Percentiles rank a stretch among this genome's conserved stretches.
These are phyloP conservation scores for Turnix velox DNA, from an alignment of 2,113 vertebrate species.

Conservation along the genomic window DNA sequence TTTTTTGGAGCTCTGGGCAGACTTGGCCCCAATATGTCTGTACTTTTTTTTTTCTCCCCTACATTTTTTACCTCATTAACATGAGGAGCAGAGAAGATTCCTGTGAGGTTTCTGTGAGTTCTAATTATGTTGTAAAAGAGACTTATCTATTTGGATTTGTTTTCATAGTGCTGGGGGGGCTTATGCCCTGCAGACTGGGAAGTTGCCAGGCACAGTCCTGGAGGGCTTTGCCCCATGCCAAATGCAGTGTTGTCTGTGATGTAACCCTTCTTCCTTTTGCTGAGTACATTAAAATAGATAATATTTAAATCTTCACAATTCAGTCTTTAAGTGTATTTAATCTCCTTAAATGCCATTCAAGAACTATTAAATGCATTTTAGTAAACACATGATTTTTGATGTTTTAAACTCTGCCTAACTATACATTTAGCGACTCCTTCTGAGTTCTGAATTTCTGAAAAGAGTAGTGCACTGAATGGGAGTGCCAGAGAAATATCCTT, in stretches of 20 bases:
- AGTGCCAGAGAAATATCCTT: background rate
- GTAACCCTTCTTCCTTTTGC: background rate
- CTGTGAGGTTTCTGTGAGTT: background rate
- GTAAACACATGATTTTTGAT: background rate
- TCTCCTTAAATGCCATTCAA: background rate
- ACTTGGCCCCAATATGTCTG: background rate
- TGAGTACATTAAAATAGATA: background rate
- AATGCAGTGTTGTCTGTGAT: background rate
- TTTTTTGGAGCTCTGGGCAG: background rate
- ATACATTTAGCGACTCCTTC: background rate
- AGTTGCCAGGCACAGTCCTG: background rate
- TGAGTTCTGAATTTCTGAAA: background rate
- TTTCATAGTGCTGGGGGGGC: background rate
- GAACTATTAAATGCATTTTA: background rate
- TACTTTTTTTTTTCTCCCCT: background rate
- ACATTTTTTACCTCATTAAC: background rate
- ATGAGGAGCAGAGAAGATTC: background rate
- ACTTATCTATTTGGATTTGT: background rate
- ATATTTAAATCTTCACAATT: background rate
- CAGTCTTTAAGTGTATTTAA: background rate
- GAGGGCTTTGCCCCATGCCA: background rate
- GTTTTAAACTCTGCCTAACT: background rate
- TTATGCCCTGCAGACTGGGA: background rate
- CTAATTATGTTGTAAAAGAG: background rate
- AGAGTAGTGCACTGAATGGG: background rate